These are phyloP conservation scores for Lethrus apterus DNA, from an alignment of 1,140 invertebrate genomes.

Conservation along the genomic window DNA sequence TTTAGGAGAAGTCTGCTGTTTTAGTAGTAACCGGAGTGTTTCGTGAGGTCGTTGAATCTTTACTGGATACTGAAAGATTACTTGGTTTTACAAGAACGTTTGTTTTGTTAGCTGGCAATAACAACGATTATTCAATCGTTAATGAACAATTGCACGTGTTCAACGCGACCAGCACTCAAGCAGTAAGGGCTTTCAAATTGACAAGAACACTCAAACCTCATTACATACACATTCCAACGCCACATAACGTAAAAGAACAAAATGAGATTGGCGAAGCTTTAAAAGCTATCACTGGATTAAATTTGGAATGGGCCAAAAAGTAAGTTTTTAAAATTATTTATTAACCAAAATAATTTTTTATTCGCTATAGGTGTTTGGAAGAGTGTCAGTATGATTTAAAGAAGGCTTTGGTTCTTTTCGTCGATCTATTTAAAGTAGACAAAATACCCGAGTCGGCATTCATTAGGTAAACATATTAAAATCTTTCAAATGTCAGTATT, in stretches of 20 bases:
- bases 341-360: constrained; percentile 19
- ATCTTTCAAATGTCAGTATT: no score
- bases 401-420: constrained; percentile 66
- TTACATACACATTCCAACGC: constrained; percentile 14
- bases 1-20: constrained; percentile 57
- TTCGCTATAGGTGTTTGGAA: constrained; percentile 67
- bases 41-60: constrained; percentile 47
- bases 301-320: constrained; percentile 71
- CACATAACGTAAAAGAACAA: constrained; percentile 23
- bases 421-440: constrained; percentile 64
- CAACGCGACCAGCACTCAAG: constrained; percentile 62
- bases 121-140: constrained; percentile 62
- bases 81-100: constrained; percentile 66
- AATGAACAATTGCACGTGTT: constrained; percentile 78
- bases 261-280: constrained; percentile 58
- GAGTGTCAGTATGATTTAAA: constrained; percentile 80
- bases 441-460: constrained; percentile 76
- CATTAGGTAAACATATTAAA: constrained; percentile 52
- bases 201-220: constrained; percentile 9
- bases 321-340: constrained; percentile 41
- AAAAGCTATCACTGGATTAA: constrained; percentile 70
- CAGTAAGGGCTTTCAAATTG: constrained; percentile 27
- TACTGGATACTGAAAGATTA: constrained; percentile 28
- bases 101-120: constrained; percentile 62
- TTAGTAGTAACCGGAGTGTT: constrained; percentile 70